Evolutionary conservation across 2,797 vertebrate genomes (phyloP).

Genomic region (Dromococcyx pavoninus): DNA sequence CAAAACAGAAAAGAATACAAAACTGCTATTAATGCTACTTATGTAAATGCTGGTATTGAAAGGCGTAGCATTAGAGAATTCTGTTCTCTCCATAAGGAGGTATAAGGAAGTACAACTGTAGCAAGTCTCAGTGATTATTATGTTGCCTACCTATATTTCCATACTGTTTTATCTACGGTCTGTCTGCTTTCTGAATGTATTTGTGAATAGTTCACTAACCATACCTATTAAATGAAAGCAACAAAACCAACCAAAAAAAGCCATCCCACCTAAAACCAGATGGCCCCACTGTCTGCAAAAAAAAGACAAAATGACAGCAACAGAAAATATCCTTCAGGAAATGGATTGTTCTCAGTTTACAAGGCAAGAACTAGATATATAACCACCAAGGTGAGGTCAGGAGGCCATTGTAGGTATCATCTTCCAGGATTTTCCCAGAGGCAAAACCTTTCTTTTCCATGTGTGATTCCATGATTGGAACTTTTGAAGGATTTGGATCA

Average conservation of each 20-base stretch:
- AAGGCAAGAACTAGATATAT: background rate
- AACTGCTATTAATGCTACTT: accelerated
- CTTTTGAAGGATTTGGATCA: background rate
- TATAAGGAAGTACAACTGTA: background rate
- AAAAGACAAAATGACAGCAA: background rate
- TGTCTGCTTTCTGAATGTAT: background rate
- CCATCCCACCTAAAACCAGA: background rate
- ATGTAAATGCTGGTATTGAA: accelerated
- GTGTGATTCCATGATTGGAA: background rate
- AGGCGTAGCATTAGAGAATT: background rate
- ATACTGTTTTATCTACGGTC: background rate
- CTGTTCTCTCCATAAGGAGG: background rate
- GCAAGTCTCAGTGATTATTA: background rate
- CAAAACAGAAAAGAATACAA: background rate
- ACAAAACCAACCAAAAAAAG: background rate
- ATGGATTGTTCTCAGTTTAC: background rate
- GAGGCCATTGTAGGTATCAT: background rate
- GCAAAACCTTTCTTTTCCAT: background rate
- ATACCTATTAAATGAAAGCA: background rate
- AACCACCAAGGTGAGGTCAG: background rate
- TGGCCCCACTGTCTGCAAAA: accelerated
- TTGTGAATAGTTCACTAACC: background rate
- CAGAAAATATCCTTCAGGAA: background rate
- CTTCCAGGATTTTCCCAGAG: background rate
- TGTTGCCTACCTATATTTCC: background rate